A percentile compares a stretch with the other conserved stretches of the same genome.
Evolutionary conservation across 2,113 vertebrate genomes (phyloP).

Genomic region (Trinectes maculatus): DNA sequence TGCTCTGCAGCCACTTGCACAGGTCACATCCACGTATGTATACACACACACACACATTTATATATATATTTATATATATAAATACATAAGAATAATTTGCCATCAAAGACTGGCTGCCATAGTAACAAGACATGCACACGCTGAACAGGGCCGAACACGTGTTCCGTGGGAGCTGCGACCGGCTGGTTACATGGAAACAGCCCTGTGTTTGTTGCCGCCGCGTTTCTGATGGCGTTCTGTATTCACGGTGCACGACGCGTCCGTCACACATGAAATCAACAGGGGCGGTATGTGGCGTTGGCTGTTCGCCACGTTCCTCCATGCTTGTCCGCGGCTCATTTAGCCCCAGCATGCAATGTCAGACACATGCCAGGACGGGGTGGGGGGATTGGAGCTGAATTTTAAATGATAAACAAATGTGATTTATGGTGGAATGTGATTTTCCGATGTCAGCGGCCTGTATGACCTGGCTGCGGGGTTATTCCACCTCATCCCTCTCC

Average conservation of each 20-base stretch:
- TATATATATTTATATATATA: too few species aligned
- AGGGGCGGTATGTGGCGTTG: conserved; percentile 13
- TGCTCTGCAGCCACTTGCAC: too few species aligned
- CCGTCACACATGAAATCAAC: conserved; percentile 40
- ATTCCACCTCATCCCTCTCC: not conserved
- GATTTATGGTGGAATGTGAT: conserved; percentile 8
- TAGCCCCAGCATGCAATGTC: conserved; percentile 19
- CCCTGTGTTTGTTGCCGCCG: not conserved
- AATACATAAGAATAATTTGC: too few species aligned
- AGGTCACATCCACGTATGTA: too few species aligned
- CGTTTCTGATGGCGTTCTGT: conserved; percentile 29
- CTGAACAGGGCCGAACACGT: too few species aligned
- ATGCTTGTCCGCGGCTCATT: conserved; percentile 20
- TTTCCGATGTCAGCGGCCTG: conserved; percentile 15
- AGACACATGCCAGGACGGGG: conserved; percentile 12
- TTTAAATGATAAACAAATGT: conserved; percentile 15
- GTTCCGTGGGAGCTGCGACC: not conserved
- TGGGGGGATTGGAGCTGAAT: not conserved
- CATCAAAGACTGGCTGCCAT: conserved; percentile 22
- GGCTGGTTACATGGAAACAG: conserved; percentile 2
- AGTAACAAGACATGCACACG: conserved; percentile 33
- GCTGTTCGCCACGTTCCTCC: conserved; percentile 27
- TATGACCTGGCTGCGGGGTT: not conserved
- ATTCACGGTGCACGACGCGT: conserved; percentile 22
- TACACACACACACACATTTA: too few species aligned